Conservation (phyloP, 2,113 vertebrate genomes). For the Osmerus eperlanus region DNA sequence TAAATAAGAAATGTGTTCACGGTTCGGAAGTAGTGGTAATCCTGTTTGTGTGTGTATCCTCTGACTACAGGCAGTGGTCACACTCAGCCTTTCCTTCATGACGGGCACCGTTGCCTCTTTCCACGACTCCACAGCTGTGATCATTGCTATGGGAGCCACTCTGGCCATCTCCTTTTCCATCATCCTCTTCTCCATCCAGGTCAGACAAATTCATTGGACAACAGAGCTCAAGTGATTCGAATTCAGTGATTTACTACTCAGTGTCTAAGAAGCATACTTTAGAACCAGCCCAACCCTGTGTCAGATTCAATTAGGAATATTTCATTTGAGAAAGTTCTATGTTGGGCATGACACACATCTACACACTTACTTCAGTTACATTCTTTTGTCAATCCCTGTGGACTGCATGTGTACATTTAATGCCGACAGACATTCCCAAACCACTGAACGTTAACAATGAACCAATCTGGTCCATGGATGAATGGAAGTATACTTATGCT, state of each 20-base stretch:
- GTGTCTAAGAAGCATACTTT: no score
- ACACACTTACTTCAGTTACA: no score
- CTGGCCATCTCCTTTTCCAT: constrained; percentile 60
- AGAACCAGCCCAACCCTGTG: not conserved
- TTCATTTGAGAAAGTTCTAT: not conserved
- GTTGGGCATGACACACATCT: not conserved
- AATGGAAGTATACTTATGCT: not conserved
- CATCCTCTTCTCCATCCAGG: constrained; percentile 70
- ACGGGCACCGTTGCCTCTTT: constrained; percentile 68
- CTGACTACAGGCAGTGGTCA: constrained; percentile 57
- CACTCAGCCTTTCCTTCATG: constrained; percentile 71
- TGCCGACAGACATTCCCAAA: not conserved
- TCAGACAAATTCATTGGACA: constrained; percentile 25
- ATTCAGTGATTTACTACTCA: not conserved
- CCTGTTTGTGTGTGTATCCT: constrained; percentile 12
- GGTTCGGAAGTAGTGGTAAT: not conserved
- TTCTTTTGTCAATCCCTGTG: not conserved
- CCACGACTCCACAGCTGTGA: constrained; percentile 62
- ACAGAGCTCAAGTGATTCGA: not conserved
- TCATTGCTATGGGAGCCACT: constrained; percentile 67
- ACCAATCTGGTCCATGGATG: not conserved
- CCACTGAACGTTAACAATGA: not conserved
- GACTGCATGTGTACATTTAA: no score
- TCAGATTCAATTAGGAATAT: not conserved
- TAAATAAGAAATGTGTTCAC: not conserved